Base-by-base conservation (phyloP, 2,888 invertebrate genomes). In the Oxystoma pomonae region DNA sequence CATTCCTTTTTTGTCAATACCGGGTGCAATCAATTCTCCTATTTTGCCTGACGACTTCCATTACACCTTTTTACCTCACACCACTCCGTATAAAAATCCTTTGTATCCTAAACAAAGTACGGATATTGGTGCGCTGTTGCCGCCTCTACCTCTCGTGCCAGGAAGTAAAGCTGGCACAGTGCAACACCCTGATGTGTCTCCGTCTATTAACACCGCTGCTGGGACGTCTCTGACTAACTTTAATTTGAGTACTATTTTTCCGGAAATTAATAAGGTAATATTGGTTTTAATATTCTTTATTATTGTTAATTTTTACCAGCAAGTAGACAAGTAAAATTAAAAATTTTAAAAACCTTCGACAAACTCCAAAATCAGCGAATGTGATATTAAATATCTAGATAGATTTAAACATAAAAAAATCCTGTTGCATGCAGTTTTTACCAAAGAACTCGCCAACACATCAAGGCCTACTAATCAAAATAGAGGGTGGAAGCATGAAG, bases 191-290 rank as follows among this genome's bases (percentile, higher is more conserved):
- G 78, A 79, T 60, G 72, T 76, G 53, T 74, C 78, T 0, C 75
- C 77, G 1, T 71, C 76, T 7, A 72, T 58, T 16, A 64, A 75
- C n/a, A n/a, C n/a, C 62, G 72, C 74, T 19, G 75, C 72, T 12
- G 83, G 85, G 50, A 84, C 83, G 2, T 83, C 84, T 61, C 78
- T 88, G 49, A 89, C 91, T 1, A 92, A 92, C 77, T 92, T 92
- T 75, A 92, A 92, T 79, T 81, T 92, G 53, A 91, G 91, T 73
- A 89, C 92, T 0, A 90, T 92, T 72, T 92, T 92, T 77, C 92
- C 92, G 1, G 92, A 92, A 82, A 92, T 92, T 70, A 91, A 91
- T 76, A 74, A 79, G 77, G 79, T 79, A 68, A 35, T 3, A 35
- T n/a, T n/a, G n/a, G n/a, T n/a, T n/a, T n/a, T n/a, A n/a, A n/a